Evolutionary conservation across 2,888 invertebrate species (phyloP).

Genomic region (Netelia melanura): DNA sequence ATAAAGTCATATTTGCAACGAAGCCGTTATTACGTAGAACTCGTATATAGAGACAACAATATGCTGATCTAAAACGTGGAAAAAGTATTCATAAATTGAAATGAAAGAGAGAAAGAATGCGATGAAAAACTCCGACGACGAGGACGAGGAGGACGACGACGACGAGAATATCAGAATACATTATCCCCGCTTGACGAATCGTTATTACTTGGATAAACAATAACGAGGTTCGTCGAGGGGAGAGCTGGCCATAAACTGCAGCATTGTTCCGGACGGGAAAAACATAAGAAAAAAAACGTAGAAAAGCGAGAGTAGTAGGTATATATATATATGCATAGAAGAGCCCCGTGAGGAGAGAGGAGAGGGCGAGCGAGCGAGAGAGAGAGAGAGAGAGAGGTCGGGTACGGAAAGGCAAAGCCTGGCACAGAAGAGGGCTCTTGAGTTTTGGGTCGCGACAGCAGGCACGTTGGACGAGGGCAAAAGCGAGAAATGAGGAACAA

Average conservation of each 20-base stretch:
- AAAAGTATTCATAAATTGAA: too few species aligned
- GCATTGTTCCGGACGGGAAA: slow-evolving; percentile 67
- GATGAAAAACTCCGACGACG: background rate
- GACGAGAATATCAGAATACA: background rate
- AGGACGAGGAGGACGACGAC: background rate
- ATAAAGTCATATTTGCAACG: too few species aligned
- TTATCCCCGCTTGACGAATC: background rate
- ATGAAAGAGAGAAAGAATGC: background rate
- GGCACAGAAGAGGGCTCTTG: slow-evolving; percentile 49
- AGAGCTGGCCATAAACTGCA: slow-evolving; percentile 27
- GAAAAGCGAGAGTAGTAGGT: slow-evolving; percentile 60
- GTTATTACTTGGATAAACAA: slow-evolving; percentile 37
- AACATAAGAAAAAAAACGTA: slow-evolving; percentile 43
- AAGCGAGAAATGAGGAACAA: slow-evolving; percentile 67
- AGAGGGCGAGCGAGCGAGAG: background rate
- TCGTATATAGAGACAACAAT: too few species aligned
- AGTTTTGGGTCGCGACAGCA: slow-evolving; percentile 44
- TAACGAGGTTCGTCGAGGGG: slow-evolving; percentile 28
- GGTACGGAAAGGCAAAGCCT: slow-evolving; percentile 37
- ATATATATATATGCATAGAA: background rate
- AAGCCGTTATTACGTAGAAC: too few species aligned
- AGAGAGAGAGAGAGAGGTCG: slow-evolving; percentile 57
- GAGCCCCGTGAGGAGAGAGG: too few species aligned
- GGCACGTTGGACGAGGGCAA: slow-evolving; percentile 37
- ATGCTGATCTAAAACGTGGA: too few species aligned